Conservation (phyloP, 2,888 invertebrate species). For the Tetheella fluctuosa region DNA sequence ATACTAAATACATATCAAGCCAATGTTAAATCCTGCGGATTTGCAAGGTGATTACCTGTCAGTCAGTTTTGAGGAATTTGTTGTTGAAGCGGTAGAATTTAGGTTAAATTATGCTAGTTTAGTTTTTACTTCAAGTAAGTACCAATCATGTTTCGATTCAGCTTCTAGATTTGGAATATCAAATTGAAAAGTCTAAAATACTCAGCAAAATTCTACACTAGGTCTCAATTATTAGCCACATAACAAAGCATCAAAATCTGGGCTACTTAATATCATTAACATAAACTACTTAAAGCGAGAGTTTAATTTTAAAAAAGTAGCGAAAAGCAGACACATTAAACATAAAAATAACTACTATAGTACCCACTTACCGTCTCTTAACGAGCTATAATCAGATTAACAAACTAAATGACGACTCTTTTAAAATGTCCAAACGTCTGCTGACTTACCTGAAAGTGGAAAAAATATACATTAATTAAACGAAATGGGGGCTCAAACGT, state of each 20-base stretch:
- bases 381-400: conserved; percentile 30
- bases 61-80: neutral
- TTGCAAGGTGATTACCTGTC: conserved; percentile 19
- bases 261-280: conserved; percentile 28
- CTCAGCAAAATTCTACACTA: neutral
- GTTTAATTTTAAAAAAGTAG: conserved; percentile 1
- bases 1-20: conserved; percentile 25
- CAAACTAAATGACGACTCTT: conserved; percentile 27
- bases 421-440: conserved; percentile 26
- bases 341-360: conserved; percentile 17
- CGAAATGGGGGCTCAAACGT: conserved; percentile 12
- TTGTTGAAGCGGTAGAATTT: neutral
- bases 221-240: conserved; percentile 17
- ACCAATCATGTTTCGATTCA: no score
- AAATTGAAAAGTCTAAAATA: neutral
- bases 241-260: conserved; percentile 31
- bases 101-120: neutral
- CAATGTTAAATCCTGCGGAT: conserved; percentile 24
- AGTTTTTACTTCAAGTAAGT: no score
- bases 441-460: conserved; percentile 57
- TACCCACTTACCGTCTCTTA: conserved; percentile 28
- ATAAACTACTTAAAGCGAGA: conserved; percentile 5
- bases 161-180: no score
- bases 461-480: conserved; percentile 51
- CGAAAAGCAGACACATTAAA: conserved; percentile 2